Conservation (phyloP, 2,113 vertebrate genomes). For the Calypte anna region DNA sequence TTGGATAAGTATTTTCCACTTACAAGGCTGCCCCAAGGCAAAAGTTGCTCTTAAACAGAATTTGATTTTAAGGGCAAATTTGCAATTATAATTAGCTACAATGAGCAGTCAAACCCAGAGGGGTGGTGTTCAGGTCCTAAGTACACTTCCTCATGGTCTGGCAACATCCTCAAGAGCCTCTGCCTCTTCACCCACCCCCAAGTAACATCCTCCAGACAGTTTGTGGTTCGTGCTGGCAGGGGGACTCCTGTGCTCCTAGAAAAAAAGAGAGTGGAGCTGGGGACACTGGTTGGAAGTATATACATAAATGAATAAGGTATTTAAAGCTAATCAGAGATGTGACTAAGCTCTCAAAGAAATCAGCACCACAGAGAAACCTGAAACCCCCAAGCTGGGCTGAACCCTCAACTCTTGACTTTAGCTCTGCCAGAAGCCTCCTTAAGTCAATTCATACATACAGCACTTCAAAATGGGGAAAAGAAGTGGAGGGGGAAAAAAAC, state of each 20-base stretch:
- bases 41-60: constrained; percentile 75
- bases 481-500: background rate
- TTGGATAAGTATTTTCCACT: constrained; percentile 66
- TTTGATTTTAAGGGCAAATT: constrained; percentile 74
- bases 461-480: background rate
- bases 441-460: background rate
- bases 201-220: background rate
- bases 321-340: background rate
- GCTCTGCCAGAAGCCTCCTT: background rate
- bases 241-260: background rate
- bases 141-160: constrained; percentile 5
- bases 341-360: background rate
- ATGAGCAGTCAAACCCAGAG: constrained; percentile 62
- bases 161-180: background rate
- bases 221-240: background rate
- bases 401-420: background rate
- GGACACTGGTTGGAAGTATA: background rate
- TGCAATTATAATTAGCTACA: constrained; percentile 74
- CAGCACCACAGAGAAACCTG: background rate
- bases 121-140: constrained; percentile 32
- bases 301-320: background rate
- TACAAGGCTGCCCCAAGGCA: constrained; percentile 71
- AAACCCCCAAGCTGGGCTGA: background rate
- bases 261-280: background rate
- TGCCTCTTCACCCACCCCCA: fast-evolving